Base-by-base conservation (phyloP, 2,113 vertebrate genomes). In the Gambusia holbrooki region DNA sequence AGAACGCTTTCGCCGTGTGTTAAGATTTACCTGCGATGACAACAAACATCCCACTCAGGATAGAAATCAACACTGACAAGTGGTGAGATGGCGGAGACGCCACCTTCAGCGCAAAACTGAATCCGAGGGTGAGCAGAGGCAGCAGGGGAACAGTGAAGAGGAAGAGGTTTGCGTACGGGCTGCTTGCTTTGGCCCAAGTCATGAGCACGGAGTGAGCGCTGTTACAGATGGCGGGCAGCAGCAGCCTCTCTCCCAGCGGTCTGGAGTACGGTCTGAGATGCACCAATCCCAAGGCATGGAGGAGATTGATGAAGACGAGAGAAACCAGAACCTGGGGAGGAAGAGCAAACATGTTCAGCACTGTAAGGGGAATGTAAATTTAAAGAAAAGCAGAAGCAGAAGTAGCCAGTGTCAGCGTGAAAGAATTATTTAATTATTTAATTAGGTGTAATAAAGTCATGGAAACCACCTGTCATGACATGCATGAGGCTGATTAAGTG, bases 201-300 rank as follows among this genome's bases (percentile, higher is more conserved):
- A 76, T 69, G 76, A 95, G 65, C 67, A 93, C 91, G 0, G 69
- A 71, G 11, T 93, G 92, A 74, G 84, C 28, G 58, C 93, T 86
- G 84, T 58, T 88, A 42, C 94, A 94, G 84, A 95, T 81, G 0
- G 94, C 85, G 2, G 95, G 93, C 3, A 94, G 91, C 83, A 95
- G 76, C 62, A 95, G 62, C 60, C 62, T 89, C 86, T 95, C 94
- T 1, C 92, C 93, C 65, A 93, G 83, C 1, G 76, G 66, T 69
- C 84, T 71, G 62, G 89, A 93, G 82, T 93, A 94, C 0, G 7
- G 80, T 83, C 73, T 89, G 51, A 95, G 84, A 30, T 75, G 79
- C 48, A 93, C 74, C 69, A 92, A 58, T 11, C 69, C 66, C 63
- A 93, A 61, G 42, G 77, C 29, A 10, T 91, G 88, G 54, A 95